Conservation (phyloP, 2,797 vertebrate genomes). For the Squalus acanthias region DNA sequence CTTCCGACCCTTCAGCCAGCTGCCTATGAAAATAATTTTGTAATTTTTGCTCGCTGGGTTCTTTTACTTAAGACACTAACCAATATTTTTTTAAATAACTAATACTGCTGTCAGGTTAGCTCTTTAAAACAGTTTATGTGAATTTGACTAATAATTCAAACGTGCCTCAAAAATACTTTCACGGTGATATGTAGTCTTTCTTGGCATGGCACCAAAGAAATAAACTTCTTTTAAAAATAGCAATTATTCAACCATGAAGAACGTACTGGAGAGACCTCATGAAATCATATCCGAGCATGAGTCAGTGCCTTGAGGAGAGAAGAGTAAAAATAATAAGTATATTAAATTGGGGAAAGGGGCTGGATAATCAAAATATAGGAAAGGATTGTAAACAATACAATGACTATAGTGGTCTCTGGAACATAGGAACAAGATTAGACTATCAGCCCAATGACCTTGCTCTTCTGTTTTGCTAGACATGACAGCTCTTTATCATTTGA, state of each 20-base stretch:
- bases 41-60: neutral
- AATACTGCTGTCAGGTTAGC: neutral
- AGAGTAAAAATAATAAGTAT: neutral
- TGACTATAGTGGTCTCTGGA: neutral
- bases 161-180: neutral
- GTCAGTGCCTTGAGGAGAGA: neutral
- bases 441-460: neutral
- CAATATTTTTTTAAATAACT: neutral
- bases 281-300: neutral
- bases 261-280: neutral
- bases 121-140: neutral
- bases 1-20: neutral
- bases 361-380: neutral
- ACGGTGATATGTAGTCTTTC: neutral
- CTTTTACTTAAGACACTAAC: neutral
- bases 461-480: neutral
- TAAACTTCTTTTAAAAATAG: slow-evolving; percentile 1
- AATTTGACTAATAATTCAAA: slow-evolving; percentile 5
- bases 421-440: neutral
- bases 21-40: neutral
- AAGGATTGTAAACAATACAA: neutral
- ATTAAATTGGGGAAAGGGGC: neutral
- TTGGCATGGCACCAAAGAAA: neutral
- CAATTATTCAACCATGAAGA: neutral
- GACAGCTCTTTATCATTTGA: neutral